Evolutionary conservation across 2,888 invertebrate species (phyloP).

Genomic region (Mantis religiosa): DNA sequence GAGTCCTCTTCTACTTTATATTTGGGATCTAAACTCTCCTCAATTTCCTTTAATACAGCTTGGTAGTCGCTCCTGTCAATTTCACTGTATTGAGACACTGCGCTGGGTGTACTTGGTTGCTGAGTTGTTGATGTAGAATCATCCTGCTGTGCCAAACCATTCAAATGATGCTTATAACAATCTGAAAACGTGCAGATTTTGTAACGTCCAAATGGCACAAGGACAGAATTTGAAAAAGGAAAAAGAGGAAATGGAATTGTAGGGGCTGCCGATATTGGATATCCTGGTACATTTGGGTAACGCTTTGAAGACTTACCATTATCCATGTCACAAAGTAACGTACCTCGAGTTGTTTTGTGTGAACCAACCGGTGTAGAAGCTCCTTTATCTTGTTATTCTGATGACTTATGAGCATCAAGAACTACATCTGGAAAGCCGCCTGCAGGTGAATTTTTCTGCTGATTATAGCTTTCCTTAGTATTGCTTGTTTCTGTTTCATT

Average conservation of each 20-base stretch:
- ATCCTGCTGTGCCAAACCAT: not conserved
- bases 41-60: not conserved
- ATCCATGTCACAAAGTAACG: conserved; percentile 16
- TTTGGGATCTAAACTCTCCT: not conserved
- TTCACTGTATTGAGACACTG: not conserved
- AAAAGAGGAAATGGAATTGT: not conserved
- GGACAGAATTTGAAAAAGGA: not conserved
- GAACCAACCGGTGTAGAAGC: not conserved
- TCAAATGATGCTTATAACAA: not conserved
- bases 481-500: not conserved
- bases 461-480: not conserved
- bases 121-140: not conserved
- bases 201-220: not conserved
- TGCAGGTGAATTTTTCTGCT: not conserved
- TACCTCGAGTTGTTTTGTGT: conserved; percentile 12
- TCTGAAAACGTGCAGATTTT: not conserved
- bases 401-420: not conserved
- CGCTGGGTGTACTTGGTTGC: not conserved
- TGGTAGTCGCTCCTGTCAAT: not conserved
- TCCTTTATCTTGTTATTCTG: not conserved
- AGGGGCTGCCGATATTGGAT: not conserved
- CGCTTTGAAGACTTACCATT: not conserved
- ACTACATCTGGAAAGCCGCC: not conserved
- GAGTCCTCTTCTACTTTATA: not conserved
- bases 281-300: not conserved